Conservation (phyloP, 2,113 vertebrate genomes). For the Malaclemys terrapin region DNA sequence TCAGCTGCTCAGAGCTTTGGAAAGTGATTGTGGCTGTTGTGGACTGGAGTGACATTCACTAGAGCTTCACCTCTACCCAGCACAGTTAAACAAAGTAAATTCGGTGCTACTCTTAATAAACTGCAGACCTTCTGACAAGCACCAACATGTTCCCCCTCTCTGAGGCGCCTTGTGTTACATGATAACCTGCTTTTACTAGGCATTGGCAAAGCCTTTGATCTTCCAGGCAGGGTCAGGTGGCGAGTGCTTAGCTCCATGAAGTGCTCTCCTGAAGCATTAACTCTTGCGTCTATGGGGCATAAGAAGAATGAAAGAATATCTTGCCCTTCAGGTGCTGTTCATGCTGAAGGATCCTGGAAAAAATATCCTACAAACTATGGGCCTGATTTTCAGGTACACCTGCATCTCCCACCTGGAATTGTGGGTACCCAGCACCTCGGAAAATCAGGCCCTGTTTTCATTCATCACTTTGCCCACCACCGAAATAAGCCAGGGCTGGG, state of each 20-base stretch:
- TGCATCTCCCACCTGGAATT: not conserved
- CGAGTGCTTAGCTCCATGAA: not conserved
- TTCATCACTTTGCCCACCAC: not conserved
- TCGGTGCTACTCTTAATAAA: not conserved
- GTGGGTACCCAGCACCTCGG: not conserved
- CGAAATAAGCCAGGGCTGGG: not conserved
- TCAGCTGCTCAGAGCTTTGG: not conserved
- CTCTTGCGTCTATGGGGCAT: rapidly evolving
- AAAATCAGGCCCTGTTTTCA: not conserved
- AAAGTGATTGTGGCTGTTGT: not conserved
- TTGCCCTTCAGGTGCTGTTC: not conserved
- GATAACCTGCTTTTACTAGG: not conserved
- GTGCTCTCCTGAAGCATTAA: not conserved
- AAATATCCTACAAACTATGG: not conserved
- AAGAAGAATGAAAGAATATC: not conserved
- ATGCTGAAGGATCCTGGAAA: not conserved
- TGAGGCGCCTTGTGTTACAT: not conserved
- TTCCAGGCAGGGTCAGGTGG: no score
- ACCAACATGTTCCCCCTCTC: not conserved
- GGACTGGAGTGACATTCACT: not conserved
- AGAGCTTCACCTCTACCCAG: not conserved
- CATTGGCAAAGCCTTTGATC: not conserved
- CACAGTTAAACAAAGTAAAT: not conserved
- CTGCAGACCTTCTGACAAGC: not conserved
- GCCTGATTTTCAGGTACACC: not conserved